These are phyloP conservation scores for Melieria crassipennis DNA, from an alignment of 2,888 invertebrate species.

Conservation along the genomic window DNA sequence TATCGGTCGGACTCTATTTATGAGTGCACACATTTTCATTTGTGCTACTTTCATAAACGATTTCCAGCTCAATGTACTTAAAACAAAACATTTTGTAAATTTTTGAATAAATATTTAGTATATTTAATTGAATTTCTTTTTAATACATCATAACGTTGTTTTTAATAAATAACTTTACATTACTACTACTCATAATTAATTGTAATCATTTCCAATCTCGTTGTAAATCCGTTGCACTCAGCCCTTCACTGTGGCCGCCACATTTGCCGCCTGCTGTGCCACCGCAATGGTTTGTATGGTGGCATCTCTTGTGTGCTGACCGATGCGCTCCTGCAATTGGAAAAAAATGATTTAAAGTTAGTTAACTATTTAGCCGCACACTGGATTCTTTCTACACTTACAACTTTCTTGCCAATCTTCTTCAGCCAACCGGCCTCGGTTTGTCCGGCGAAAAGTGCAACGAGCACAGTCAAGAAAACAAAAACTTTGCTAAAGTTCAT, in stretches of 20 bases:
- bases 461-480: constrained; percentile 41
- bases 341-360: background rate
- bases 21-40: too few species aligned
- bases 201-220: too few species aligned
- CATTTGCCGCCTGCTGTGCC: constrained; percentile 55
- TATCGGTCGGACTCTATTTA: too few species aligned
- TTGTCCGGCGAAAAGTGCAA: constrained; percentile 44
- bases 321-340: constrained; percentile 49
- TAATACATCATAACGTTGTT: too few species aligned
- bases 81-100: too few species aligned
- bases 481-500: constrained; percentile 49
- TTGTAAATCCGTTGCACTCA: background rate
- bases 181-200: too few species aligned
- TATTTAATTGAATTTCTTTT: too few species aligned
- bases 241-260: constrained; percentile 50
- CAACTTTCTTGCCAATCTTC: constrained; percentile 48
- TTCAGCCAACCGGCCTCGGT: constrained; percentile 50
- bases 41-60: too few species aligned
- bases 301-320: constrained; percentile 55
- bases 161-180: too few species aligned
- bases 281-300: constrained; percentile 51
- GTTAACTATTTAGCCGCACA: background rate
- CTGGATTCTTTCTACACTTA: constrained; percentile 29
- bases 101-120: too few species aligned
- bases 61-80: too few species aligned